A percentile compares a stretch with the other conserved stretches of the same genome.
Conservation (phyloP, 1,140 invertebrate species). For the Protaetia brevitarsis region DNA sequence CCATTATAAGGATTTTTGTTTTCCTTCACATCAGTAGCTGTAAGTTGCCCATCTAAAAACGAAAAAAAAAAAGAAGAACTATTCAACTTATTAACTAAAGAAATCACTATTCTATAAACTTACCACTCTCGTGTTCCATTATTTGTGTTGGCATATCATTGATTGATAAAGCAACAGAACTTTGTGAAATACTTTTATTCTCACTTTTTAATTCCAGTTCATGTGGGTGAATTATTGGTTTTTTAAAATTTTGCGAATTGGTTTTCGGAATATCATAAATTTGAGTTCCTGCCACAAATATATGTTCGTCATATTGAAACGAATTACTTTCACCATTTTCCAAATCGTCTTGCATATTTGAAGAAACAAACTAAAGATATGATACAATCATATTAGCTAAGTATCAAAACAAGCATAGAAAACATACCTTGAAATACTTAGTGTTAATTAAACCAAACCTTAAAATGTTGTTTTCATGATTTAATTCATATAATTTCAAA, state of each 20-base stretch:
- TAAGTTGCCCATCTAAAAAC: no score
- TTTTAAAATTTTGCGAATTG: not conserved
- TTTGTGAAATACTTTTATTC: no score
- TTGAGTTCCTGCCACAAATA: not conserved
- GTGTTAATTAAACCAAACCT: constrained; percentile 30
- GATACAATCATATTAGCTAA: no score
- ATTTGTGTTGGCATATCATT: not conserved
- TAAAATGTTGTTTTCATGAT: constrained; percentile 30
- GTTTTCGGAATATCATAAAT: not conserved
- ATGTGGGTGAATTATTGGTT: not conserved
- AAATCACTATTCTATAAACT: not conserved
- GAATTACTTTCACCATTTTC: not conserved
- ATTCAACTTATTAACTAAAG: no score
- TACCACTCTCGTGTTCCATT: not conserved
- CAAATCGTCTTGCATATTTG: not conserved
- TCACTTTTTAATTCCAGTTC: no score
- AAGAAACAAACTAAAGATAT: no score
- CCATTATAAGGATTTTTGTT: no score
- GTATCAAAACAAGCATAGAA: no score
- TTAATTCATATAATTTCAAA: constrained; percentile 35
- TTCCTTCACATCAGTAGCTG: no score
- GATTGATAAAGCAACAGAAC: no score
- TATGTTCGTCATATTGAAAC: not conserved
- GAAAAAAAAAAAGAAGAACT: no score
- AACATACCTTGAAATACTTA: not conserved